These are phyloP conservation scores for Platalea minor DNA, from an alignment of 2,797 vertebrate genomes.

Conservation along the genomic window DNA sequence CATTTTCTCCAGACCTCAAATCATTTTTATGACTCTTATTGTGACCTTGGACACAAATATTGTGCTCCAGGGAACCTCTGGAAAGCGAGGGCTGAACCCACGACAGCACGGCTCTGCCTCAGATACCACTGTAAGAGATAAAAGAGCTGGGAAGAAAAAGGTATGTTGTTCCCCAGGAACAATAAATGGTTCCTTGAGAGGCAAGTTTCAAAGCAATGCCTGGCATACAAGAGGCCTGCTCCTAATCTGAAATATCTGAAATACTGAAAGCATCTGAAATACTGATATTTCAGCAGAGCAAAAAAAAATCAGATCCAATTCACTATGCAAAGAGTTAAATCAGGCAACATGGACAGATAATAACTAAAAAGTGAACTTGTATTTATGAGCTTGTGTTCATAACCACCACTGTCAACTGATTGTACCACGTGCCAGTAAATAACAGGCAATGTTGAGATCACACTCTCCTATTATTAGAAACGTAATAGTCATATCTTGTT, in stretches of 20 bases:
- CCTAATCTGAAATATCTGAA: neutral
- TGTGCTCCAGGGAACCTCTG: neutral
- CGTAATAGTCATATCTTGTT: slow-evolving; percentile 70
- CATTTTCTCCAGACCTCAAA: neutral
- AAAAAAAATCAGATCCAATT: neutral
- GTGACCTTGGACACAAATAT: neutral
- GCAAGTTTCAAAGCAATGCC: neutral
- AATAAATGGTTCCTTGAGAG: neutral
- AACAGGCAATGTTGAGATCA: slow-evolving; percentile 65
- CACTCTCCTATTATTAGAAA: slow-evolving; percentile 71
- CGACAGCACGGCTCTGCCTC: neutral
- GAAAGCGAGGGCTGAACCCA: neutral
- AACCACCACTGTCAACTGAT: slow-evolving; percentile 47
- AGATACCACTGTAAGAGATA: neutral
- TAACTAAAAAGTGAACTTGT: slow-evolving; percentile 43
- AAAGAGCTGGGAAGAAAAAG: neutral
- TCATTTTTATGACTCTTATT: neutral
- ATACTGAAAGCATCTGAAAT: neutral
- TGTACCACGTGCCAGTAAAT: slow-evolving; percentile 53
- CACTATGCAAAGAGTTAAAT: slow-evolving; percentile 38
- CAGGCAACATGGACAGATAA: neutral
- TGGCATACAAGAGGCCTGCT: neutral
- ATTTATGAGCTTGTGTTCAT: slow-evolving; percentile 49
- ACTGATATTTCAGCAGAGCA: slow-evolving; percentile 10
- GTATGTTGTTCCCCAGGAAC: neutral